A percentile compares a stretch with the other conserved stretches of the same genome.
phyloP scores from a whole-genome alignment of 92 coral and sea anemone genomes.

The Zoanthus gigantus region DNA sequence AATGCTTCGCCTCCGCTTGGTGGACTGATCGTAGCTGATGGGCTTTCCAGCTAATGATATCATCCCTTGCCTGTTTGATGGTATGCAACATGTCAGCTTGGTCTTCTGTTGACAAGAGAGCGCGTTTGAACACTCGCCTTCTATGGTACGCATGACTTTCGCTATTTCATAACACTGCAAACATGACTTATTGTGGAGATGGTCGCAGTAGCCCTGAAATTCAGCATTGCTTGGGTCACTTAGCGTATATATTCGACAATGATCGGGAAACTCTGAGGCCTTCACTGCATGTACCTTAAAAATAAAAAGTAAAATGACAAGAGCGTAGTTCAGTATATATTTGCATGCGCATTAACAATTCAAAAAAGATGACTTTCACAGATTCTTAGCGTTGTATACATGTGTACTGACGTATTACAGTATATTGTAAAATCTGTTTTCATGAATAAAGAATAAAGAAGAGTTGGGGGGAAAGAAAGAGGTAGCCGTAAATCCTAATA shows the following conservation, averaged over 20 bases:
- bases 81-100: slow-evolving; percentile 49
- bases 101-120: slow-evolving; percentile 36
- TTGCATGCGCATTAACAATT: neutral
- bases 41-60: slow-evolving; percentile 62
- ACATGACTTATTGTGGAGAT: slow-evolving; percentile 13
- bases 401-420: neutral
- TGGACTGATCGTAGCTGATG: slow-evolving; percentile 66
- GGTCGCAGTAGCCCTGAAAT: neutral
- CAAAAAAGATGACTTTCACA: neutral
- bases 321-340: neutral
- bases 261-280: slow-evolving; percentile 1
- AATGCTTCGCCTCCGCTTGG: slow-evolving; percentile 62
- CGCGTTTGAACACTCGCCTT: slow-evolving; percentile 46
- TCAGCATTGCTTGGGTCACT: neutral
- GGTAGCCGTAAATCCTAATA: neutral
- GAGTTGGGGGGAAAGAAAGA: no score
- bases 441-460: no score
- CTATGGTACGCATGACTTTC: slow-evolving; percentile 38
- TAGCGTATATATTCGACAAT: slow-evolving; percentile 7
- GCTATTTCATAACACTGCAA: slow-evolving; percentile 16
- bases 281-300: neutral
- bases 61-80: slow-evolving; percentile 49
- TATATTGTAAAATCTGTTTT: neutral
- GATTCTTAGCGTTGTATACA: neutral
- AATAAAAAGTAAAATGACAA: neutral